Base-by-base conservation (phyloP, 1,140 invertebrate genomes). In the Heliconius congener region DNA sequence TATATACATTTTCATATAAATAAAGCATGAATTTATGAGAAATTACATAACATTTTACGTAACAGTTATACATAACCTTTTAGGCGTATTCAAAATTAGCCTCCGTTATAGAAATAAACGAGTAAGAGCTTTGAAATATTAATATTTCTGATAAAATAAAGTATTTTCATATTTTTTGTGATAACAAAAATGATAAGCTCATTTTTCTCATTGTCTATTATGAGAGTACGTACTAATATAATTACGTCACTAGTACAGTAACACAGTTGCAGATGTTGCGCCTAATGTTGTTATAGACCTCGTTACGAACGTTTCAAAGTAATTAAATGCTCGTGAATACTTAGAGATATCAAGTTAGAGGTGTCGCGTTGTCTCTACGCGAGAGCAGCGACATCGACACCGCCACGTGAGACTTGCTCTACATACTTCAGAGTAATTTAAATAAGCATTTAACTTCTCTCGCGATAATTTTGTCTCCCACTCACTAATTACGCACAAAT, bases 401-500 rank as follows among this genome's bases (percentile, higher is more conserved):
- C 19, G n/a, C 9, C 13, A 2, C 60, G 60, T 66, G 60, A 30
- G 30, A 76, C 74, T 50, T 37, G 71, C 34, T 37, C 34, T 37
- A 37, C 34, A 37, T 8, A 37, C 46, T 76, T 71, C 30, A 19
- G n/a, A 76, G 34, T 66, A 3, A 70, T 75, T 60, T 23, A 76
- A 76, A 70, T 70, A 76, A 50, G 42, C 74, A 50, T 42, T 34
- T 70, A 46, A 76, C 57, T 70, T 70, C 6, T 30, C 37, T 18
- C 37, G 37, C n/a, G 57, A 46, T 75, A 60, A 66, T 75, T 46
- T 75, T 66, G 46, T 75, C 74, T 71, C 74, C 13, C 23, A 30
- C 74, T 76, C 74, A 30, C 13, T 71, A 76, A 76, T 71, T 70
- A 76, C 74, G 60, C 46, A 55, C 74, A 34, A 76, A 71, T 71